These are phyloP conservation scores for Tenthredo scrophulariae DNA, from an alignment of 2,888 invertebrate species.

Conservation along the genomic window DNA sequence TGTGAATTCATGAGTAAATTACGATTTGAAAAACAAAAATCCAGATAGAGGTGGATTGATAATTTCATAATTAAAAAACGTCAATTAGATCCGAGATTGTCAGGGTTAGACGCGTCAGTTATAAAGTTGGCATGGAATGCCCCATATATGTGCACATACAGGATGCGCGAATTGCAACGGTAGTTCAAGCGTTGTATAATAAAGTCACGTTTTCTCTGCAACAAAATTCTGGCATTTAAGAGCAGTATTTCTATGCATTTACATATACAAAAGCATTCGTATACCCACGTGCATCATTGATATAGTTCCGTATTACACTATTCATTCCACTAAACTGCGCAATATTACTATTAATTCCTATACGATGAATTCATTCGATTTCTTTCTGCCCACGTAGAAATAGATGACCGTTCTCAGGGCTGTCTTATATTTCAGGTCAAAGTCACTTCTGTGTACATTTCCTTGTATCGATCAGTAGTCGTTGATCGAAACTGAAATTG, in stretches of 20 bases:
- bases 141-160: constrained; percentile 15
- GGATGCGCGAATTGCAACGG: constrained; percentile 5
- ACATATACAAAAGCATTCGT: neutral
- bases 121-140: neutral
- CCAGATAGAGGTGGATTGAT: neutral
- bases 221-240: constrained; percentile 33
- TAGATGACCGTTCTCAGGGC: constrained; percentile 11
- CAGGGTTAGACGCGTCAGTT: neutral
- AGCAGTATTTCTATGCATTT: neutral
- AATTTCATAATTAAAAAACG: neutral
- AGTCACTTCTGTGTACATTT: constrained; percentile 18
- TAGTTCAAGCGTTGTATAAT: constrained; percentile 10
- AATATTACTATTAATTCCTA: neutral
- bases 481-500: too few species aligned
- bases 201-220: constrained; percentile 24
- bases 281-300: neutral
- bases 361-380: constrained; percentile 23
- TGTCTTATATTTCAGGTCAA: constrained; percentile 33
- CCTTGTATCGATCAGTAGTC: neutral
- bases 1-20: neutral
- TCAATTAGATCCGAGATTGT: neutral
- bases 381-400: constrained; percentile 39
- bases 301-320: neutral
- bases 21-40: neutral
- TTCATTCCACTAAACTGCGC: neutral